Conservation (phyloP, 2,113 vertebrate species). For the Ptychochromis oligacanthus region DNA sequence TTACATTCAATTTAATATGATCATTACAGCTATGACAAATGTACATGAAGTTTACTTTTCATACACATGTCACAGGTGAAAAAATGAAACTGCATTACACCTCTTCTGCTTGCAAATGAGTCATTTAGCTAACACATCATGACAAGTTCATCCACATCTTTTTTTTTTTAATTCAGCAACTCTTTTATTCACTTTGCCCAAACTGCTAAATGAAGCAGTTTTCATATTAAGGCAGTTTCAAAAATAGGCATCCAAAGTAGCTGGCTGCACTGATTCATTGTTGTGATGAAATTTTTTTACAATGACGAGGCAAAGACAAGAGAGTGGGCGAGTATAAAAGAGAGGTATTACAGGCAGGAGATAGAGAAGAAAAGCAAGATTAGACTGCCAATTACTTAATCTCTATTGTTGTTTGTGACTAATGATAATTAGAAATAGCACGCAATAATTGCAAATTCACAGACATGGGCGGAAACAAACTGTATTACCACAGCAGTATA, state of each 20-base stretch:
- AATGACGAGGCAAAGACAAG: conserved; percentile 12
- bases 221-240: background rate
- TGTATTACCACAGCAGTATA: conserved; percentile 53
- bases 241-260: conserved; percentile 41
- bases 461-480: conserved; percentile 64
- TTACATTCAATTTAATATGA: no score
- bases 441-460: conserved; percentile 71
- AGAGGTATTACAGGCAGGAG: background rate
- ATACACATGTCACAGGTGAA: background rate
- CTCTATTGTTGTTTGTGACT: conserved; percentile 64
- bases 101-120: conserved; percentile 14
- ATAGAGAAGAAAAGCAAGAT: conserved; percentile 48
- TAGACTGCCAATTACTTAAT: conserved; percentile 59
- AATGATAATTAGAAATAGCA: conserved; percentile 67
- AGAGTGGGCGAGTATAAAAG: conserved; percentile 5
- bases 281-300: conserved; percentile 40
- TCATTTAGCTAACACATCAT: conserved; percentile 16
- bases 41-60: no score
- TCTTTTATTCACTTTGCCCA: conserved; percentile 21
- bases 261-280: conserved; percentile 23
- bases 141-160: conserved; percentile 21
- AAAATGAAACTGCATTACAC: background rate
- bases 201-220: conserved; percentile 13
- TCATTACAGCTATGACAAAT: no score
- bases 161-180: conserved; percentile 35